A percentile compares a stretch with the other conserved stretches of the same genome.
phyloP scores from a whole-genome alignment of 2,888 invertebrate species.

The Nymphalis polychloros region DNA sequence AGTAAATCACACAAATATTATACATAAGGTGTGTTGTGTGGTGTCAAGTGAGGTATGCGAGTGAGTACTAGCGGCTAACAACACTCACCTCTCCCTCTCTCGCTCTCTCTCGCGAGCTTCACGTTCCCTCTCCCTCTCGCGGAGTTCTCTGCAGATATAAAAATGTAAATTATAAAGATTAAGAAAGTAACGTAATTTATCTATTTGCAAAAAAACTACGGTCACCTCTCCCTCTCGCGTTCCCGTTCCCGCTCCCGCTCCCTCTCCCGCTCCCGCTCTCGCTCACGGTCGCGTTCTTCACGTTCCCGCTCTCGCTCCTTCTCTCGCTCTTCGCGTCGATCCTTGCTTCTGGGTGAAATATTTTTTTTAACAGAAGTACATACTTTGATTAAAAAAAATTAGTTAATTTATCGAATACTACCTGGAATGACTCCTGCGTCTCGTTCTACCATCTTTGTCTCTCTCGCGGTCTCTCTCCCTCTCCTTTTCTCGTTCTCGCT shows the following conservation, averaged over 20 bases:
- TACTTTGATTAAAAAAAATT: not conserved
- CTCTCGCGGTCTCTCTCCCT: slow-evolving; percentile 64
- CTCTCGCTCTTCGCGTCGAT: slow-evolving; percentile 47
- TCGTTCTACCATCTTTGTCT: slow-evolving; percentile 52
- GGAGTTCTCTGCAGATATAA: slow-evolving; percentile 49
- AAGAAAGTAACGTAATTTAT: not conserved
- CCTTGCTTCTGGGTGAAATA: slow-evolving; percentile 28
- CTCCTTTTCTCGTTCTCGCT: slow-evolving; percentile 25
- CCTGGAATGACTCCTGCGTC: slow-evolving; percentile 55
- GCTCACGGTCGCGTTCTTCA: slow-evolving; percentile 49
- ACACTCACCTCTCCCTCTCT: slow-evolving; percentile 62
- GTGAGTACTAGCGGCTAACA: too few species aligned
- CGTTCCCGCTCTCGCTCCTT: slow-evolving; percentile 53
- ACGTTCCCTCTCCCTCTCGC: slow-evolving; percentile 54
- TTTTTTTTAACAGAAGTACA: not conserved
- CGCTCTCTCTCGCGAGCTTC: slow-evolving; percentile 65
- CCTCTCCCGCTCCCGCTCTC: slow-evolving; percentile 42
- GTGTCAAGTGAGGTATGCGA: too few species aligned
- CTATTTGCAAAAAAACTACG: not conserved
- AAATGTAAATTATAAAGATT: not conserved
- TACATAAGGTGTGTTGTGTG: too few species aligned
- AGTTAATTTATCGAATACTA: not conserved
- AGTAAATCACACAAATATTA: too few species aligned
- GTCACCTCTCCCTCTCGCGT: slow-evolving; percentile 49
- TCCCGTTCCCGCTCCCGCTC: slow-evolving; percentile 70